Percentiles rank a stretch among this genome's conserved stretches.
Evolutionary conservation across 2,888 invertebrate species (phyloP).

Genomic region (Pachliopta kotzebuea): DNA sequence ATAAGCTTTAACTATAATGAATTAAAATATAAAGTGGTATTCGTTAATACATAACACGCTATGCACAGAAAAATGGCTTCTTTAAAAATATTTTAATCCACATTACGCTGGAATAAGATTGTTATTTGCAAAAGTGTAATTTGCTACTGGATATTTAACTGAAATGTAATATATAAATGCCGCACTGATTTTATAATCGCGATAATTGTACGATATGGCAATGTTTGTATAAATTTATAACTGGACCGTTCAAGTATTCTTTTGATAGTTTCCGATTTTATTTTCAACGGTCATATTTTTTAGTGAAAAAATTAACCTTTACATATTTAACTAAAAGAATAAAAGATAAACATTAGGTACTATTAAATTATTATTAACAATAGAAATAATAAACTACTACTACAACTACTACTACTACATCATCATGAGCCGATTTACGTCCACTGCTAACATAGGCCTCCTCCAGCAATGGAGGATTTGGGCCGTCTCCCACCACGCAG

Average conservation of each 20-base stretch:
- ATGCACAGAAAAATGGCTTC: slow-evolving; percentile 8
- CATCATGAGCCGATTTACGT: too few species aligned
- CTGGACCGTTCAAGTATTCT: not conserved
- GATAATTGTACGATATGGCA: slow-evolving; percentile 17
- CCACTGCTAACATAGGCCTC: too few species aligned
- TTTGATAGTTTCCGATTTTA: not conserved
- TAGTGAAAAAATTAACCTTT: too few species aligned
- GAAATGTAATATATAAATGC: slow-evolving; percentile 22
- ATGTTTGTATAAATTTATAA: not conserved
- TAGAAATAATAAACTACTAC: too few species aligned
- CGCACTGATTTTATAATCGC: slow-evolving; percentile 15
- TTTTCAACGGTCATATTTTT: not conserved
- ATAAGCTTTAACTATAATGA: slow-evolving; percentile 29
- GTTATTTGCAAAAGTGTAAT: slow-evolving; percentile 3
- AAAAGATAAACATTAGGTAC: too few species aligned
- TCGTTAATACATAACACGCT: slow-evolving; percentile 12
- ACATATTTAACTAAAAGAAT: too few species aligned
- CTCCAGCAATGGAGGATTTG: too few species aligned
- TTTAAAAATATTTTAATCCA: slow-evolving; percentile 37
- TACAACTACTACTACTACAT: too few species aligned
- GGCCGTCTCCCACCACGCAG: too few species aligned
- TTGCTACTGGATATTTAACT: slow-evolving; percentile 15
- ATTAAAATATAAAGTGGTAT: slow-evolving; percentile 8
- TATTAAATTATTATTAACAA: not conserved
- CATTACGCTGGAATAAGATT: slow-evolving; percentile 23